phyloP scores from a whole-genome alignment of 2,888 invertebrate genomes.

The Philaethria dido region DNA sequence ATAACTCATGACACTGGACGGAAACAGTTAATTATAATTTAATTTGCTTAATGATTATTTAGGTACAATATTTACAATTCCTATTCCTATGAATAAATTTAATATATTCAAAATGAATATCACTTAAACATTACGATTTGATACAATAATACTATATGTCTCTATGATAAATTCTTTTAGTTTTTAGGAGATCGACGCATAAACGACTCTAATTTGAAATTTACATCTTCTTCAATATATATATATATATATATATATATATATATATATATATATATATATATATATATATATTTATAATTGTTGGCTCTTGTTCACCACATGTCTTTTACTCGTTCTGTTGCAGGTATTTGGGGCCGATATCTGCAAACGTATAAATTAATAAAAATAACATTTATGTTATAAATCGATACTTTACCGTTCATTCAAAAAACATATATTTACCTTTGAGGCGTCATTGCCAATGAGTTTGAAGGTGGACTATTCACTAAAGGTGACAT shows the following conservation, averaged over 20 bases:
- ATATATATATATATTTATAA: conserved; percentile 31
- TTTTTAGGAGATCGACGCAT: conserved; percentile 31
- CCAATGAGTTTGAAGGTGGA: conserved; percentile 52
- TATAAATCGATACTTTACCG: background rate
- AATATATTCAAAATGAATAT: conserved; percentile 29
- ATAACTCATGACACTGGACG: conserved; percentile 76
- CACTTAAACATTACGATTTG: conserved; percentile 34
- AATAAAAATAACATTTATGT: background rate
- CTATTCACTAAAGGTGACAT: conserved; percentile 74
- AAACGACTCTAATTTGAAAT: conserved; percentile 19
- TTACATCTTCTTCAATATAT: conserved; percentile 46
- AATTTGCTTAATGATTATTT: conserved; percentile 47
- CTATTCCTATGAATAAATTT: conserved; percentile 22
- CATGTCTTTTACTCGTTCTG: conserved; percentile 83
- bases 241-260: conserved; percentile 31
- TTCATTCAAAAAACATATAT: background rate
- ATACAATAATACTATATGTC: conserved; percentile 41
- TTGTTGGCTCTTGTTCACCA: conserved; percentile 67
- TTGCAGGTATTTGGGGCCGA: conserved; percentile 75
- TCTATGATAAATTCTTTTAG: conserved; percentile 23
- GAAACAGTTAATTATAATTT: conserved; percentile 51
- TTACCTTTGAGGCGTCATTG: conserved; percentile 73
- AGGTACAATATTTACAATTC: conserved; percentile 77
- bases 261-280: conserved; percentile 40
- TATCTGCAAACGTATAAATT: conserved; percentile 63